phyloP scores from a whole-genome alignment of 1,140 invertebrate species.

The Atta cephalotes region DNA sequence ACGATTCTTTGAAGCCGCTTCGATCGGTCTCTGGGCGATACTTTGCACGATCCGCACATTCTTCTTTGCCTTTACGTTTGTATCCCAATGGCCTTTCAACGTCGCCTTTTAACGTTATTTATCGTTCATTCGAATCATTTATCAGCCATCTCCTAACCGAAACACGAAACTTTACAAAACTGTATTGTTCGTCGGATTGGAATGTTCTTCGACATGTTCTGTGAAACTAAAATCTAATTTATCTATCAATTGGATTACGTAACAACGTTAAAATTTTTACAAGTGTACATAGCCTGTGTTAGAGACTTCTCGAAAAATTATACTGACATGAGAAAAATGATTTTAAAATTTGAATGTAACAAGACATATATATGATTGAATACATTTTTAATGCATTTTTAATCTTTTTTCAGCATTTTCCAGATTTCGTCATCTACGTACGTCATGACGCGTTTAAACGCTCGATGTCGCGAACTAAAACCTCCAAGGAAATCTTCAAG shows the following conservation, averaged over 20 bases:
- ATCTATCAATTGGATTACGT: background rate
- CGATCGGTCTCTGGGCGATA: constrained; percentile 36
- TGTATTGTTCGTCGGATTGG: constrained; percentile 20
- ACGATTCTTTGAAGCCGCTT: constrained; percentile 41
- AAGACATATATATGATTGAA: too few species aligned
- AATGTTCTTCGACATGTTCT: background rate
- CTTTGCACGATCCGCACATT: constrained; percentile 8
- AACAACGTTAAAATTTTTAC: background rate
- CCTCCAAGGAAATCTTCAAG: constrained; percentile 54
- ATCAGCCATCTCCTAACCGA: background rate
- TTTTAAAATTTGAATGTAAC: too few species aligned
- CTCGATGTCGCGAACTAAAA: background rate
- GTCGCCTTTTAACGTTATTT: constrained; percentile 34
- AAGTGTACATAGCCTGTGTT: background rate
- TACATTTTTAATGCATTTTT: too few species aligned
- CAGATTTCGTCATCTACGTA: background rate
- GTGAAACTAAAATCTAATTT: constrained; percentile 5
- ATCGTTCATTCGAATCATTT: constrained; percentile 15
- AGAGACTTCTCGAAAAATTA: background rate
- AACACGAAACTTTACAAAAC: constrained; percentile 10
- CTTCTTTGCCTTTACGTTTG: background rate
- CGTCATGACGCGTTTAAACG: background rate
- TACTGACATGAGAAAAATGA: too few species aligned
- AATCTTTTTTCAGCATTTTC: background rate
- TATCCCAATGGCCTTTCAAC: constrained; percentile 44